Evolutionary conservation across 2,888 invertebrate species (phyloP).

Genomic region (Zhengitettix transpicula): DNA sequence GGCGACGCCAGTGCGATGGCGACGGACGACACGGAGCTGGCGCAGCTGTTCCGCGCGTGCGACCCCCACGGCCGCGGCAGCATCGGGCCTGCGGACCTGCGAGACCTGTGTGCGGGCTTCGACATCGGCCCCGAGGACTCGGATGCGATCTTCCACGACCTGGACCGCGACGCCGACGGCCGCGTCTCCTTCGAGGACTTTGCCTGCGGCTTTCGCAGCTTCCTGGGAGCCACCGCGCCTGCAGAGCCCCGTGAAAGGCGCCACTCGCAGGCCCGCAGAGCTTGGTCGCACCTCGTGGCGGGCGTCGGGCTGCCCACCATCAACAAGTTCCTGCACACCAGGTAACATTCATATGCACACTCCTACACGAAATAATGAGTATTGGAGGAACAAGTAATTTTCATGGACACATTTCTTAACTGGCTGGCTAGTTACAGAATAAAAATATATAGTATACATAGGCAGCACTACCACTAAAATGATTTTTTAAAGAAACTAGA

Average conservation of each 20-base stretch:
- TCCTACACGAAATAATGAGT: too few relatives aligned
- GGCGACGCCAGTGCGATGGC: neutral
- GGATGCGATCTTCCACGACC: slow-evolving; percentile 29
- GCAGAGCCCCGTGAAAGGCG: slow-evolving; percentile 16
- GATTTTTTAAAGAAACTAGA: too few relatives aligned
- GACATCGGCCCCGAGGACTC: slow-evolving; percentile 25
- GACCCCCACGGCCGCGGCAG: slow-evolving; percentile 26
- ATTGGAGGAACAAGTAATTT: too few relatives aligned
- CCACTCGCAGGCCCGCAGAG: slow-evolving; percentile 18
- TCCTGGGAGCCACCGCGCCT: slow-evolving; percentile 15
- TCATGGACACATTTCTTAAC: too few relatives aligned
- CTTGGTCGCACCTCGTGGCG: slow-evolving; percentile 21
- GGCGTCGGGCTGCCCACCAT: slow-evolving; percentile 20
- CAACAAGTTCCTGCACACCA: slow-evolving; percentile 18
- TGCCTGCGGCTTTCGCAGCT: slow-evolving; percentile 29
- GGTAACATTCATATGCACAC: too few relatives aligned
- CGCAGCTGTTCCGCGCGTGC: slow-evolving; percentile 28
- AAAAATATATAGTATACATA: too few relatives aligned
- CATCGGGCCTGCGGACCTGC: slow-evolving; percentile 29
- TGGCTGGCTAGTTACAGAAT: too few relatives aligned
- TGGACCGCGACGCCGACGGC: slow-evolving; percentile 35
- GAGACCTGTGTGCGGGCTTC: slow-evolving; percentile 29
- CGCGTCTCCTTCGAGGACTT: slow-evolving; percentile 33
- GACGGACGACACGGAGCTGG: slow-evolving; percentile 14
- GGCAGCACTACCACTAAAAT: too few relatives aligned